Evolutionary conservation across 2,113 vertebrate genomes (phyloP), one percentile per base, ranked within the genome.

Genomic region (Dinomys branickii): DNA sequence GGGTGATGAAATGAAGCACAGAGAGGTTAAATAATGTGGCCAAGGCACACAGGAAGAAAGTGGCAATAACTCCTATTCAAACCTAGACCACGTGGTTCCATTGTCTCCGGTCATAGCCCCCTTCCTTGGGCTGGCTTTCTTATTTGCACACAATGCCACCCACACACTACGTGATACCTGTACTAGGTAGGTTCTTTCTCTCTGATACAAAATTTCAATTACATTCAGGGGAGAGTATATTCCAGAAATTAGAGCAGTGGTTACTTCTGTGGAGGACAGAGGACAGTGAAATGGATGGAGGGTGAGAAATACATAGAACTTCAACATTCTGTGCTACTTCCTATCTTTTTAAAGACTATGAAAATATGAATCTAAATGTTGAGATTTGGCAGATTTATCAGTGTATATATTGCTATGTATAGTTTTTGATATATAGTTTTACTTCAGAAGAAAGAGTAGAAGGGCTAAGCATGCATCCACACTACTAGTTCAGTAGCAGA

Each of bases 351-450:
- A 54, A 96, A 85, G 30, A 90, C 30, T 41, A 11, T 85, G 50
- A 61, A 35, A 54, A 96, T 85, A 33, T 89, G 52, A 81, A 41
- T 65, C 61, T 54, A 88, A 77, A 85, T 73, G 54, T 77, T 94
- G 86, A 65, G 33, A 41, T 73, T 19, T 56, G 50, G 58, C 41
- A 50, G 22, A n/a, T n/a, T n/a, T n/a, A n/a, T n/a, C n/a, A n/a
- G n/a, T n/a, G n/a, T n/a, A n/a, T n/a, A n/a, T n/a, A n/a, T n/a
- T 59, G 54, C 28, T 73, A 3, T 71, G 24, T 82, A 65, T 67
- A 71, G n/a, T 56, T 81, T 77, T 89, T 78, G 24, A 4, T 54
- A 50, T 50, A n/a, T 65, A 50, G 47, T 85, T 56, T 22, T 73
- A 65, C 67, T 91, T 73, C n/a, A 88, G 44, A 80, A 78, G 50